Percentiles rank a stretch among this genome's conserved stretches.
Evolutionary conservation across 1,140 invertebrate species (phyloP).

Genomic region (Cepaea nemoralis): DNA sequence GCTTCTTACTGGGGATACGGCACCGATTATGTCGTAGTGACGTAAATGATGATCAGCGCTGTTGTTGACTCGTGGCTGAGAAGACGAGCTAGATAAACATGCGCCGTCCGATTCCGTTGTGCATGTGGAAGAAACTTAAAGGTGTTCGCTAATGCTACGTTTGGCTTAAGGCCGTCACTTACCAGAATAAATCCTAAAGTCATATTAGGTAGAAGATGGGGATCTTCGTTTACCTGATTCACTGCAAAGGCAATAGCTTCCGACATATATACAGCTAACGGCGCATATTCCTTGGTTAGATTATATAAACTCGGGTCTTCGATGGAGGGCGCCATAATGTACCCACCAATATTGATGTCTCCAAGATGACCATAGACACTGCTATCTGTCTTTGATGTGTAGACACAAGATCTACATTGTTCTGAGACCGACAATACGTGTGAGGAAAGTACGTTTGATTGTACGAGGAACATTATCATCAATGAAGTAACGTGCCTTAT

Average conservation of each 20-base stretch:
- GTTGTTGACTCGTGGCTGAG: not conserved
- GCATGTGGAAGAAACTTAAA: not conserved
- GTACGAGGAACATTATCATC: too few relatives aligned
- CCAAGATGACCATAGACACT: not conserved
- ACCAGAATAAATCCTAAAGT: not conserved
- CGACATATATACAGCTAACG: not conserved
- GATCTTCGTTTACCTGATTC: not conserved
- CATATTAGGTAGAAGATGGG: constrained; percentile 5
- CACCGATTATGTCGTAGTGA: constrained; percentile 5
- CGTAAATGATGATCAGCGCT: not conserved
- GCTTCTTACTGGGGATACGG: not conserved
- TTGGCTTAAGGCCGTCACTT: not conserved
- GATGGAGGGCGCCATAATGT: not conserved
- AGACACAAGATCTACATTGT: not conserved
- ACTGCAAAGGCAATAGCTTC: constrained; percentile 12
- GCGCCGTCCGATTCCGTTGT: not conserved
- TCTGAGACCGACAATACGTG: not conserved
- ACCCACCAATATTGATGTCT: constrained; percentile 6
- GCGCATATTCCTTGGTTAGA: too few relatives aligned
- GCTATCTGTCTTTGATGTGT: not conserved
- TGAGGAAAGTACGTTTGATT: too few relatives aligned
- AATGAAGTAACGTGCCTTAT: too few relatives aligned
- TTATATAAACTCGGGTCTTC: too few relatives aligned
- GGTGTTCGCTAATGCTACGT: not conserved
- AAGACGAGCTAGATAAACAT: not conserved